A percentile compares a stretch with the other conserved stretches of the same genome.
These are phyloP conservation scores for Lagopus muta DNA, from an alignment of 2,113 vertebrate genomes.

Conservation along the genomic window DNA sequence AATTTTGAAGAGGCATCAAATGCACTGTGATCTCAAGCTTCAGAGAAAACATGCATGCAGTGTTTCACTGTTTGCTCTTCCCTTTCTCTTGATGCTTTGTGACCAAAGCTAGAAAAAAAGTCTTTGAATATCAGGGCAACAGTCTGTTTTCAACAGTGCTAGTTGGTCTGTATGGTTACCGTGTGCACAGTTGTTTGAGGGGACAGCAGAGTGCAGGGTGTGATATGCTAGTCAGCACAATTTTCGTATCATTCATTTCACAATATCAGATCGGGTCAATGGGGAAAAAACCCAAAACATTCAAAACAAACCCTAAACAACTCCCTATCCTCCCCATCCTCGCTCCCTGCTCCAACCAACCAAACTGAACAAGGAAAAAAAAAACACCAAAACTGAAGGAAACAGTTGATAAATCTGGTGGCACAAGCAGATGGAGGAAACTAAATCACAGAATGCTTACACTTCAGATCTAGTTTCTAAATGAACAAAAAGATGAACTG, in stretches of 20 bases:
- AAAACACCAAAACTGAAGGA: background rate
- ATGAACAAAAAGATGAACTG: background rate
- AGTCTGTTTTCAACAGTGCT: background rate
- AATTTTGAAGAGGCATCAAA: background rate
- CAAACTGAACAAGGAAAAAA: background rate
- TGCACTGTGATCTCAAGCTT: background rate
- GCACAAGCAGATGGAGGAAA: background rate
- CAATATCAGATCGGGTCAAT: background rate
- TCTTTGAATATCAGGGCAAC: background rate
- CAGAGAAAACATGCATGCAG: background rate
- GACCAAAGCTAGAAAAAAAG: background rate
- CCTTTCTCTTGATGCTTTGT: background rate
- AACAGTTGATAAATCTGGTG: background rate
- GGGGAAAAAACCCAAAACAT: background rate
- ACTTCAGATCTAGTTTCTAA: background rate
- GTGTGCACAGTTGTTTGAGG: background rate
- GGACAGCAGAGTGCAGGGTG: background rate
- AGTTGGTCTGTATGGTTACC: background rate
- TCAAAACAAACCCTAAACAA: background rate
- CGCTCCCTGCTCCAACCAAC: too few relatives aligned
- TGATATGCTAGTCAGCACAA: background rate
- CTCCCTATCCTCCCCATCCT: too few relatives aligned
- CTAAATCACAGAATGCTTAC: background rate
- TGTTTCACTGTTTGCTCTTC: background rate
- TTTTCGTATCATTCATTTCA: background rate